A percentile compares a stretch with the other conserved stretches of the same genome.
phyloP scores from a whole-genome alignment of 1,140 invertebrate genomes.

The Nephila pilipes region DNA sequence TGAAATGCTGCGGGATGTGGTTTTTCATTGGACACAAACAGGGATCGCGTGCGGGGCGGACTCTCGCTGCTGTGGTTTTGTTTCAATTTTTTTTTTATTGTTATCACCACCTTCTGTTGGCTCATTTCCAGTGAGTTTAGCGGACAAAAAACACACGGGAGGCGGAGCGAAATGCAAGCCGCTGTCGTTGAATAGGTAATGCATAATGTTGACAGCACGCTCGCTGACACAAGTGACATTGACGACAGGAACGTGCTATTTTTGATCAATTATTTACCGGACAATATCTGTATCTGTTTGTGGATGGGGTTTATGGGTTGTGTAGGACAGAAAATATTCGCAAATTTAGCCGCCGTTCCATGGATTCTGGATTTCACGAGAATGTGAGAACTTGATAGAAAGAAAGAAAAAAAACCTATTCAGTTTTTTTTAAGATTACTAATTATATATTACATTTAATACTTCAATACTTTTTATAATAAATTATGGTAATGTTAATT shows the following conservation, averaged over 20 bases:
- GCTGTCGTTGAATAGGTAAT: not conserved
- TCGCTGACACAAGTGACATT: not conserved
- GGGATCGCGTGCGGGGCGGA: not conserved
- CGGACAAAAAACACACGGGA: not conserved
- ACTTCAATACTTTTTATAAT: too few species aligned
- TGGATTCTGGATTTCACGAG: too few species aligned
- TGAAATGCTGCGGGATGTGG: constrained; percentile 8
- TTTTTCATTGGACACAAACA: constrained; percentile 8
- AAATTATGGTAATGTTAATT: too few species aligned
- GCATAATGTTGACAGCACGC: too few species aligned
- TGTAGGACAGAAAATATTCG: too few species aligned
- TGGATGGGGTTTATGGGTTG: too few species aligned
- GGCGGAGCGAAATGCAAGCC: not conserved
- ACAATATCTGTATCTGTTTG: too few species aligned
- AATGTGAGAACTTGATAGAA: too few species aligned
- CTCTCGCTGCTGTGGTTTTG: not conserved
- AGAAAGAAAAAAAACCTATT: too few species aligned
- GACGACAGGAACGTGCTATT: not conserved
- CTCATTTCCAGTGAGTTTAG: not conserved
- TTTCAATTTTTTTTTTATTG: not conserved
- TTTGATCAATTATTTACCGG: not conserved
- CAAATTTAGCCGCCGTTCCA: too few species aligned
- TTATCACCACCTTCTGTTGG: not conserved
- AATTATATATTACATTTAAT: too few species aligned
- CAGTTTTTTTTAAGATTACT: too few species aligned